Conservation (phyloP, 2,888 invertebrate genomes). For the Lithophane leautieri region DNA sequence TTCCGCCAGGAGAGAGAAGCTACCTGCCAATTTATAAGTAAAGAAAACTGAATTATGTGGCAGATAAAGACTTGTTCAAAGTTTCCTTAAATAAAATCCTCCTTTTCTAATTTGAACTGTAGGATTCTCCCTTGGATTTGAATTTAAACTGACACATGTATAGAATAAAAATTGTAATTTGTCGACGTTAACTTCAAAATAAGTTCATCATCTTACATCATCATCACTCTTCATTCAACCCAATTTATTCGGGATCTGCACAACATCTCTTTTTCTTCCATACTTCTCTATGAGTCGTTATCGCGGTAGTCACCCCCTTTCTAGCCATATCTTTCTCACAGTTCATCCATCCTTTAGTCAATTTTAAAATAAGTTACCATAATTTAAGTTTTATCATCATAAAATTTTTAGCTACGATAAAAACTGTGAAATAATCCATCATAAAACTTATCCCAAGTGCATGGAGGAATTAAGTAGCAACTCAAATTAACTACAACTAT, state of each 20-base stretch:
- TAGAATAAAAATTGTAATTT: slow-evolving; percentile 2
- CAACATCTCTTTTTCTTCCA: too few relatives aligned
- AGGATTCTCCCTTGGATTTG: not conserved
- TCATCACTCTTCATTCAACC: too few relatives aligned
- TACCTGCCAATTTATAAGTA: not conserved
- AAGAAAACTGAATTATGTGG: not conserved
- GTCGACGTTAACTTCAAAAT: not conserved
- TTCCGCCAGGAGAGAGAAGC: not conserved
- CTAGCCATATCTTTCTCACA: too few relatives aligned
- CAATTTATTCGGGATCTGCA: too few relatives aligned
- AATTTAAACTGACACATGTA: not conserved
- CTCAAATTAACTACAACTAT: too few relatives aligned
- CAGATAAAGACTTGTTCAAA: slow-evolving; percentile 8
- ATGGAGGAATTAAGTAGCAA: not conserved
- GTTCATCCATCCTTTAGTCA: too few relatives aligned
- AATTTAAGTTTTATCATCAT: not conserved
- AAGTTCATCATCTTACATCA: not conserved
- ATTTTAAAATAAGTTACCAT: not conserved
- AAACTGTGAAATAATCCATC: slow-evolving; percentile 5
- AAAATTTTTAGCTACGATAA: not conserved
- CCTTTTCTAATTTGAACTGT: not conserved
- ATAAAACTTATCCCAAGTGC: not conserved
- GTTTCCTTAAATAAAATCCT: not conserved
- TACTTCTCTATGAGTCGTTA: too few relatives aligned
- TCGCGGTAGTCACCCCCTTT: too few relatives aligned